phyloP scores from a whole-genome alignment of 2,113 vertebrate species.

The Albula glossodonta region DNA sequence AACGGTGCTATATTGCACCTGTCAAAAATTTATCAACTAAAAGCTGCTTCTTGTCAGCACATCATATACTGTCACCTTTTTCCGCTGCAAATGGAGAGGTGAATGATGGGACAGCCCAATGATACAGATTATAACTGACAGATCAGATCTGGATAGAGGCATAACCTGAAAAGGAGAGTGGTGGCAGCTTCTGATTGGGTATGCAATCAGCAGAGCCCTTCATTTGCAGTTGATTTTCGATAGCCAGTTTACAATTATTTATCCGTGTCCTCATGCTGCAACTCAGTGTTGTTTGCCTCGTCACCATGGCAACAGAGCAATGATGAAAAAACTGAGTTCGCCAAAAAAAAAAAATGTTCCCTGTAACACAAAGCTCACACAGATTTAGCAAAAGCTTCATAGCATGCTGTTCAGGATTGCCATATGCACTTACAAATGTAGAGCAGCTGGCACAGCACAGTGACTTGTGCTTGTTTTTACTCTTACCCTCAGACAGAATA shows the following conservation, averaged over 20 bases:
- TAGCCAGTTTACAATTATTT: neutral
- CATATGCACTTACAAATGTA: neutral
- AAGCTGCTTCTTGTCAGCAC: no score
- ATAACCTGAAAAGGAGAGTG: no score
- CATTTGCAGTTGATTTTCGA: neutral
- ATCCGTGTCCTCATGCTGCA: neutral
- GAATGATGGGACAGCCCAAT: no score
- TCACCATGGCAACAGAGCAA: neutral
- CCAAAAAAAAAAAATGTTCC: neutral
- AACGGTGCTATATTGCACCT: no score
- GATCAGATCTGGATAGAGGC: no score
- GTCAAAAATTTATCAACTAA: no score
- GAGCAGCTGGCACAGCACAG: neutral
- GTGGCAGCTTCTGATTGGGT: neutral
- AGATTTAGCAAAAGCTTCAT: neutral
- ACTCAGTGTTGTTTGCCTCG: neutral
- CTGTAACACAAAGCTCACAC: neutral
- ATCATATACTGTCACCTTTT: no score
- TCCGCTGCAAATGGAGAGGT: no score
- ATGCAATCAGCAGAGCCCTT: neutral
- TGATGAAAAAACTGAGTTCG: neutral
- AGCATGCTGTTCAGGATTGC: neutral
- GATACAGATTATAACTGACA: no score
- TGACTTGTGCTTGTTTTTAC: neutral
- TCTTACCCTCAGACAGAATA: neutral